phyloP scores from a whole-genome alignment of 37 sponge, comb jelly and placozoan species.

The Ianthella basta region DNA sequence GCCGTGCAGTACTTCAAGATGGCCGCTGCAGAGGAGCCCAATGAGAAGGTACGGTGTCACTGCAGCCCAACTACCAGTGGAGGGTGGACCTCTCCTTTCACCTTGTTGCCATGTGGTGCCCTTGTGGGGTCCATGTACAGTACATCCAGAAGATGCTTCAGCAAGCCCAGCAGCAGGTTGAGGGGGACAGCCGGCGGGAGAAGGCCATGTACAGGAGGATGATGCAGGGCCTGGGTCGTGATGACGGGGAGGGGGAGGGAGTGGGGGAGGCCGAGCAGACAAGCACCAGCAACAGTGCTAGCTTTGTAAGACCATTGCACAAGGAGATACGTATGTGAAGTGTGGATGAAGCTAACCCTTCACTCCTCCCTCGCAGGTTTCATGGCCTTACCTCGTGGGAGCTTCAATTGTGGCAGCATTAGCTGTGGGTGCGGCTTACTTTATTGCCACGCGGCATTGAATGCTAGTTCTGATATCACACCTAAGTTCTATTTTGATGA shows the following conservation, averaged over 20 bases:
- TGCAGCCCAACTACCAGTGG: too few relatives aligned
- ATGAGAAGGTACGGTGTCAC: conserved; percentile 47
- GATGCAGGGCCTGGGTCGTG: conserved; percentile 25
- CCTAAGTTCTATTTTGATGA: too few relatives aligned
- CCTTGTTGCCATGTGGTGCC: neutral
- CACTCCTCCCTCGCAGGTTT: neutral
- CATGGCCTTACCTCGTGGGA: conserved; percentile 3
- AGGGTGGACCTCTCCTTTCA: too few relatives aligned
- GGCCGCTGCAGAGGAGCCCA: conserved; percentile 52
- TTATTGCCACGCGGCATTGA: neutral
- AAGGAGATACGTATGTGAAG: too few relatives aligned
- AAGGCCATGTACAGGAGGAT: conserved; percentile 50
- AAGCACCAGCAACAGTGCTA: neutral
- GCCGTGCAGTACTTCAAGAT: conserved; percentile 52
- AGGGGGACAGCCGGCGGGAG: conserved; percentile 13
- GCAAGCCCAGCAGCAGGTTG: neutral
- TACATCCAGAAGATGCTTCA: too few relatives aligned
- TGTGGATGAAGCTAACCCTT: too few relatives aligned
- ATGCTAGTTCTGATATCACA: neutral
- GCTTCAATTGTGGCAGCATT: neutral
- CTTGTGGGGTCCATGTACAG: neutral
- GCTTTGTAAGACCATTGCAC: too few relatives aligned
- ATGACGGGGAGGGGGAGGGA: neutral
- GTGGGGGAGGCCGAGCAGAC: conserved; percentile 9
- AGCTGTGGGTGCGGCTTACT: conserved; percentile 12